phyloP scores from a whole-genome alignment of 2,888 invertebrate genomes.

The Ecliptopera silaceata region DNA sequence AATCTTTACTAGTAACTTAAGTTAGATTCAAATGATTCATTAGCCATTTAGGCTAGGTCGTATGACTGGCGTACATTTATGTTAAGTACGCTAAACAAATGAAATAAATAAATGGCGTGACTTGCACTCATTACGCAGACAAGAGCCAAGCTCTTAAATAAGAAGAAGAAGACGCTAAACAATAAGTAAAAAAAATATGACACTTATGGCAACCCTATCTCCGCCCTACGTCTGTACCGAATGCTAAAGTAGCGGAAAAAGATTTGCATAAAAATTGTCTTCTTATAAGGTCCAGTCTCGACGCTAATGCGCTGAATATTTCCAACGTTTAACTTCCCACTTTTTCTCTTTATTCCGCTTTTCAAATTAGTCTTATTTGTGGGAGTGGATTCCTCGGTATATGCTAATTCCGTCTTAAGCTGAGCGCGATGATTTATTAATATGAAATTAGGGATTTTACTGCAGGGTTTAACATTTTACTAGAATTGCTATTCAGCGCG shows the following conservation, averaged over 20 bases:
- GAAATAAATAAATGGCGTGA: too few relatives aligned
- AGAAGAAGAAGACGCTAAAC: too few relatives aligned
- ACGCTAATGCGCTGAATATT: constrained; percentile 48
- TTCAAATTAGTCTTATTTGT: constrained; percentile 39
- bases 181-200: neutral
- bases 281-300: constrained; percentile 62
- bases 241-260: constrained; percentile 76
- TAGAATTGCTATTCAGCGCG: neutral
- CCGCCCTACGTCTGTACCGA: constrained; percentile 58
- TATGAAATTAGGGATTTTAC: neutral
- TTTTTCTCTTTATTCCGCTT: constrained; percentile 33
- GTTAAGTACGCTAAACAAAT: too few relatives aligned
- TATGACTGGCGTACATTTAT: too few relatives aligned
- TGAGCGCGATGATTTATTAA: constrained; percentile 11
- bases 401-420: constrained; percentile 32
- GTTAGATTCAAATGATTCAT: too few relatives aligned
- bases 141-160: too few relatives aligned
- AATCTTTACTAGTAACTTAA: too few relatives aligned
- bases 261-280: constrained; percentile 80
- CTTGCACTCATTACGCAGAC: too few relatives aligned
- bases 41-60: too few relatives aligned
- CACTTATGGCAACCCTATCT: constrained; percentile 47
- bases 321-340: constrained; percentile 45
- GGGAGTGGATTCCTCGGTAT: constrained; percentile 36
- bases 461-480: neutral